Percentiles rank a stretch among this genome's conserved stretches.
phyloP scores from a whole-genome alignment of 2,113 vertebrate species.

The Lethenteron camtschaticum region DNA sequence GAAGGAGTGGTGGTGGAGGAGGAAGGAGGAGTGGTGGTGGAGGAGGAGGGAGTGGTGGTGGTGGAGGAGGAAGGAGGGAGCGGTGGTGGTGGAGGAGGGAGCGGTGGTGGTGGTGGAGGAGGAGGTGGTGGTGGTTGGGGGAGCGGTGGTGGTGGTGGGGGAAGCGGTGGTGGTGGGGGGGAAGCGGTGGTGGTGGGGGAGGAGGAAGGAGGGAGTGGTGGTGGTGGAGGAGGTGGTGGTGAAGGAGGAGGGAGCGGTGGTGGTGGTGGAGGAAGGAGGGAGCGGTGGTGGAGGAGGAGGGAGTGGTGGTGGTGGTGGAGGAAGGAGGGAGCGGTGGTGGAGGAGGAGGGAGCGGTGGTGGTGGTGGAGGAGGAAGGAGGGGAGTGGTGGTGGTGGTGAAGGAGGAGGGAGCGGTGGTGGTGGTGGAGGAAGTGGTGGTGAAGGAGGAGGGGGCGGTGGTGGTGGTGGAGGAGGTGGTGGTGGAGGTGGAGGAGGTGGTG shows the following conservation, averaged over 20 bases:
- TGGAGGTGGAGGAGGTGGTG: background rate
- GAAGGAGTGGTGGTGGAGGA: background rate
- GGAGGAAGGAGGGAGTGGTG: too few species aligned
- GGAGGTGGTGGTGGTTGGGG: too few species aligned
- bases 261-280: too few species aligned
- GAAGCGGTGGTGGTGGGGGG: too few species aligned
- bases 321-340: too few species aligned
- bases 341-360: background rate
- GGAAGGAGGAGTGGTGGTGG: background rate
- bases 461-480: background rate
- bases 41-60: background rate
- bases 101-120: background rate
- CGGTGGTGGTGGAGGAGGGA: background rate
- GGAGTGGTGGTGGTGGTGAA: slow-evolving; percentile 3
- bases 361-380: background rate
- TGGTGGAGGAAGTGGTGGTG: too few species aligned
- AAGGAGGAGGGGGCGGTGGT: background rate
- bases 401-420: background rate
- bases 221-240: background rate
- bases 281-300: too few species aligned
- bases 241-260: background rate
- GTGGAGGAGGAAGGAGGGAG: background rate
- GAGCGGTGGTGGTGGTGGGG: too few species aligned
- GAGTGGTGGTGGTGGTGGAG: background rate
- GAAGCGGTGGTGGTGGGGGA: background rate